Conservation (phyloP, 2,113 vertebrate species). For the Pygoscelis antarcticus region DNA sequence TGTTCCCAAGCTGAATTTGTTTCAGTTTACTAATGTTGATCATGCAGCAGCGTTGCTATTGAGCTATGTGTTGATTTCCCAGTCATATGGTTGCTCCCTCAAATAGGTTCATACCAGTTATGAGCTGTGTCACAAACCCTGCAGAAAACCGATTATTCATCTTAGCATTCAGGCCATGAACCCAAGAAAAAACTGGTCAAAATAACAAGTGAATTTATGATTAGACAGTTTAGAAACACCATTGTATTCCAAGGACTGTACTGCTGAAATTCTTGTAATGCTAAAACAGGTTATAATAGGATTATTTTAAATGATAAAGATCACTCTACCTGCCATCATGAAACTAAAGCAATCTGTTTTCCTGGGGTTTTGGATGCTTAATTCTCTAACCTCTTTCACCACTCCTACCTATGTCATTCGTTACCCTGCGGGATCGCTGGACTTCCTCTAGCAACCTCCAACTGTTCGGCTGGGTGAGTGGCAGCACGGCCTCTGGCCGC, state of each 20-base stretch:
- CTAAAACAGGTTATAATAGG: not conserved
- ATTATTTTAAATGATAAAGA: not conserved
- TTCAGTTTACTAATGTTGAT: not conserved
- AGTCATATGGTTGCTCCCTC: not conserved
- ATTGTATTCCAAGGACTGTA: not conserved
- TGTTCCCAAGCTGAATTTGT: not conserved
- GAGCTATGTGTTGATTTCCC: not conserved
- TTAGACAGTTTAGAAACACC: not conserved
- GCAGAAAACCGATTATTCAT: not conserved
- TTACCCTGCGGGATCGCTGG: rapidly evolving
- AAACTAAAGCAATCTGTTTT: not conserved
- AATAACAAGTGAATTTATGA: not conserved
- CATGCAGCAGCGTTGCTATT: rapidly evolving
- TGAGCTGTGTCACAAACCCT: not conserved
- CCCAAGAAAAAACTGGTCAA: not conserved
- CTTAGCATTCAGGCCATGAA: not conserved
- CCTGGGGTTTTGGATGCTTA: not conserved
- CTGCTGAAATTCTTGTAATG: not conserved
- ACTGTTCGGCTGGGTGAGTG: not conserved
- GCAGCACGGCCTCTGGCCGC: not conserved
- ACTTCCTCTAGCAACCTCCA: not conserved
- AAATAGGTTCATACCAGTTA: not conserved
- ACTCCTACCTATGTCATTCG: not conserved
- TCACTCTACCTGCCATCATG: not conserved
- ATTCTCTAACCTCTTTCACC: not conserved